phyloP scores from a whole-genome alignment of 2,888 invertebrate genomes.

The Drosophila stalkeri region DNA sequence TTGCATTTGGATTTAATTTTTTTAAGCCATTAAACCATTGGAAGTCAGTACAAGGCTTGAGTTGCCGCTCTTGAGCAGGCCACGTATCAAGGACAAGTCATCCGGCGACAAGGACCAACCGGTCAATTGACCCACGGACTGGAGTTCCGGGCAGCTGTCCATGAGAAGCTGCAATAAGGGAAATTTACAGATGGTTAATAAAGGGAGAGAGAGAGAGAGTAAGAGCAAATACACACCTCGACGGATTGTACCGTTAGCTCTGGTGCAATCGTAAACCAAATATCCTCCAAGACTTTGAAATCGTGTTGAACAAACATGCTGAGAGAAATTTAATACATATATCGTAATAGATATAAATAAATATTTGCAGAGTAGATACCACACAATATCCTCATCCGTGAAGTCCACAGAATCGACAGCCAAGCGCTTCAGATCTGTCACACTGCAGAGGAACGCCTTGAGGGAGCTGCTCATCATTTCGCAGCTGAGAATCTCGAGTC shows the following conservation, averaged over 20 bases:
- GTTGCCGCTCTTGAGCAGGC: conserved; percentile 88
- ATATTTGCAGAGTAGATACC: conserved; percentile 82
- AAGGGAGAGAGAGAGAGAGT: background rate
- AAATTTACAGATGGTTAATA: background rate
- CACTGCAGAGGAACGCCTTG: conserved; percentile 88
- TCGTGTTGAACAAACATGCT: conserved; percentile 89
- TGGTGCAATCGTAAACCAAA: conserved; percentile 90
- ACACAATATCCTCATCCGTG: conserved; percentile 89
- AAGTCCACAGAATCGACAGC: conserved; percentile 89
- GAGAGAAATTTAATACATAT: background rate
- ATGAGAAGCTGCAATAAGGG: conserved; percentile 86
- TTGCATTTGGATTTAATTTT: conserved; percentile 42
- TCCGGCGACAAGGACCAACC: conserved; percentile 89
- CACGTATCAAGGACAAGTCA: conserved; percentile 89
- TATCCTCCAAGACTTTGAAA: conserved; percentile 88
- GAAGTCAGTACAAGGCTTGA: conserved; percentile 88
- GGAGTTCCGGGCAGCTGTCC: conserved; percentile 89
- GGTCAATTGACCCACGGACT: conserved; percentile 88
- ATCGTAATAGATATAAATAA: background rate
- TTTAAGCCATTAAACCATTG: conserved; percentile 86
- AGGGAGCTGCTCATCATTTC: conserved; percentile 87
- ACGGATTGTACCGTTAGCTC: conserved; percentile 88
- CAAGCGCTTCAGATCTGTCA: conserved; percentile 87
- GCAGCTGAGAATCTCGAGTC: conserved; percentile 89
- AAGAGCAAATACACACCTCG: conserved; percentile 83